These are phyloP conservation scores for Galaxea fascicularis DNA, from an alignment of 92 coral and sea anemone genomes.

Conservation along the genomic window DNA sequence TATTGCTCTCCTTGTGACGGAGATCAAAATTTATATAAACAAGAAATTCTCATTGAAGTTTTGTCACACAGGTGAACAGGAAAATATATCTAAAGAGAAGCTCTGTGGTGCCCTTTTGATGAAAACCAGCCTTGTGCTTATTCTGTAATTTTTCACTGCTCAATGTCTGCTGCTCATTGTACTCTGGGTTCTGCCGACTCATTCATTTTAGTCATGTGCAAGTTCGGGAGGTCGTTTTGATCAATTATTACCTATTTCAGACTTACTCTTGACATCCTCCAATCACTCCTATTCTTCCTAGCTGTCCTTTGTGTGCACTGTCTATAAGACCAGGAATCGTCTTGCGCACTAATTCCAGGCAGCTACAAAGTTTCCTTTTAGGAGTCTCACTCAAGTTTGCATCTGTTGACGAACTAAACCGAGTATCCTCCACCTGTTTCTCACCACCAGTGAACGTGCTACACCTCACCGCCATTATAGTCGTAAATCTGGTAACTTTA, in stretches of 20 bases:
- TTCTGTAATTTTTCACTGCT: too few relatives aligned
- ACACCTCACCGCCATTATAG: constrained; percentile 55
- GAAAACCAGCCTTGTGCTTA: too few relatives aligned
- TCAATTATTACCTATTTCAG: not conserved
- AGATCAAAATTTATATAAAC: too few relatives aligned
- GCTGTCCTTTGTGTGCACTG: constrained; percentile 89
- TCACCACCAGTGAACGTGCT: constrained; percentile 38
- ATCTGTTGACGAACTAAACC: constrained; percentile 32
- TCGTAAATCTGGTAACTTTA: constrained; percentile 16
- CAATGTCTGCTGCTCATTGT: too few relatives aligned
- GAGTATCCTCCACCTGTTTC: constrained; percentile 1
- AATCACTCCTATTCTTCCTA: constrained; percentile 94
- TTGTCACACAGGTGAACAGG: too few relatives aligned
- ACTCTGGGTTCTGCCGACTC: too few relatives aligned
- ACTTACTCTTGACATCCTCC: constrained; percentile 99
- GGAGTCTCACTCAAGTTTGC: not conserved
- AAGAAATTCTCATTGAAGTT: too few relatives aligned
- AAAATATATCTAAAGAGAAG: too few relatives aligned
- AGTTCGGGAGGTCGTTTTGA: too few relatives aligned
- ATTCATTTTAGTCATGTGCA: too few relatives aligned
- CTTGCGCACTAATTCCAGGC: constrained; percentile 56
- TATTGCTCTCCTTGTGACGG: too few relatives aligned
- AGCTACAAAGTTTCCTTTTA: constrained; percentile 24
- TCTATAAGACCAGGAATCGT: constrained; percentile 84
- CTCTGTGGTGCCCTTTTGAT: too few relatives aligned